Conservation (phyloP, 2,797 vertebrate genomes). For the Pristis pectinata region DNA sequence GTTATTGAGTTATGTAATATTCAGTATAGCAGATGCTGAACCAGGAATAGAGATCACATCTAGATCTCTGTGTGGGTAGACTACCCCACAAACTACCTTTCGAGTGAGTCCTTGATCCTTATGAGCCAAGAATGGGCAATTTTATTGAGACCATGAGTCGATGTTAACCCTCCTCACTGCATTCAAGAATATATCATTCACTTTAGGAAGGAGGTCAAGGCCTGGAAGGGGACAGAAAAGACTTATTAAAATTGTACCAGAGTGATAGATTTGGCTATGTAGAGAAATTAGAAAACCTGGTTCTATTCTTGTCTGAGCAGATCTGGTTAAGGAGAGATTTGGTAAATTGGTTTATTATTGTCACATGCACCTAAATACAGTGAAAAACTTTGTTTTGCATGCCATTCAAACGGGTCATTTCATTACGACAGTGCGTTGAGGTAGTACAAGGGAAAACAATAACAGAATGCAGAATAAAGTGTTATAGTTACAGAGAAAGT, state of each 20-base stretch:
- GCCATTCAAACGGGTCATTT: too few species aligned
- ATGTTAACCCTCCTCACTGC: neutral
- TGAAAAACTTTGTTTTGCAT: too few species aligned
- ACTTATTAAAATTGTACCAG: neutral
- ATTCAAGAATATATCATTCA: neutral
- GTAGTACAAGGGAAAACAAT: too few species aligned
- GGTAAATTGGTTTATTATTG: too few species aligned
- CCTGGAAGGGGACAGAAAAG: neutral
- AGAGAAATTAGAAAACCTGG: neutral
- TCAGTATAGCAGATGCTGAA: neutral
- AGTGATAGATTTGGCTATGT: too few species aligned
- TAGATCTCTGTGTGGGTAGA: neutral
- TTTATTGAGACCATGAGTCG: neutral
- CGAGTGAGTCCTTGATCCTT: neutral
- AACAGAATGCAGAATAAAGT: too few species aligned
- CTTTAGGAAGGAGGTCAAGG: neutral
- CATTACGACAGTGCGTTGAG: too few species aligned
- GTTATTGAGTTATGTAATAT: neutral
- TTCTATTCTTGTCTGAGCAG: neutral
- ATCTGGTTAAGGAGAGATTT: too few species aligned
- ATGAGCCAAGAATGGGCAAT: neutral
- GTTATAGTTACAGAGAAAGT: too few species aligned
- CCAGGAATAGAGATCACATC: neutral
- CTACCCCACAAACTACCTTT: neutral
- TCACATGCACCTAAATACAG: too few species aligned